Conservation (phyloP, 2,113 vertebrate species). For the Centropus bengalensis region DNA sequence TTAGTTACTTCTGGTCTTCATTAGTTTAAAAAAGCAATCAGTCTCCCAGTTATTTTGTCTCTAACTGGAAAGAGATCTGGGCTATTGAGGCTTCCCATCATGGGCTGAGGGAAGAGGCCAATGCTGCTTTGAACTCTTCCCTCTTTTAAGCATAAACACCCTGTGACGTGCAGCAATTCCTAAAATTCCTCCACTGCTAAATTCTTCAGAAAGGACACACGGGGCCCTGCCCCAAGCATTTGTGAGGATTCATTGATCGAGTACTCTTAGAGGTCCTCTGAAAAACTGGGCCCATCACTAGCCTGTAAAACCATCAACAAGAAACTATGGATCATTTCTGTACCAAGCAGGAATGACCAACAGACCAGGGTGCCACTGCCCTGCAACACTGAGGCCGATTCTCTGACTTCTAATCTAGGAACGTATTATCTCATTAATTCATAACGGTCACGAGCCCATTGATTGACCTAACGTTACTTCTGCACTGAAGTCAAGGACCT, state of each 20-base stretch:
- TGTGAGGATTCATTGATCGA: not conserved
- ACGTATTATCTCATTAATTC: not conserved
- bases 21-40: not conserved
- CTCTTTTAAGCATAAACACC: not conserved
- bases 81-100: not conserved
- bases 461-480: not conserved
- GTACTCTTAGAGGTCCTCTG: not conserved
- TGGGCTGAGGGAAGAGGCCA: not conserved
- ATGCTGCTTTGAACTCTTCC: not conserved
- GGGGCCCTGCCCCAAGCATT: not conserved
- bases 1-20: not conserved
- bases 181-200: not conserved
- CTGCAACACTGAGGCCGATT: not conserved
- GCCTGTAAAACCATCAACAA: not conserved
- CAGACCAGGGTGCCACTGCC: not conserved
- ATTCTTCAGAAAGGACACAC: not conserved
- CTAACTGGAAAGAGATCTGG: not conserved
- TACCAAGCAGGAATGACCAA: not conserved
- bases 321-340: not conserved
- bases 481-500: conserved; percentile 29
- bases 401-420: not conserved
- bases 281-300: not conserved
- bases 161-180: not conserved
- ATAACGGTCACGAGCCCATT: not conserved
- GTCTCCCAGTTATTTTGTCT: not conserved